Evolutionary conservation across 1,140 invertebrate species (phyloP), one percentile per base, ranked within the genome.

Genomic region (Ruditapes philippinarum): DNA sequence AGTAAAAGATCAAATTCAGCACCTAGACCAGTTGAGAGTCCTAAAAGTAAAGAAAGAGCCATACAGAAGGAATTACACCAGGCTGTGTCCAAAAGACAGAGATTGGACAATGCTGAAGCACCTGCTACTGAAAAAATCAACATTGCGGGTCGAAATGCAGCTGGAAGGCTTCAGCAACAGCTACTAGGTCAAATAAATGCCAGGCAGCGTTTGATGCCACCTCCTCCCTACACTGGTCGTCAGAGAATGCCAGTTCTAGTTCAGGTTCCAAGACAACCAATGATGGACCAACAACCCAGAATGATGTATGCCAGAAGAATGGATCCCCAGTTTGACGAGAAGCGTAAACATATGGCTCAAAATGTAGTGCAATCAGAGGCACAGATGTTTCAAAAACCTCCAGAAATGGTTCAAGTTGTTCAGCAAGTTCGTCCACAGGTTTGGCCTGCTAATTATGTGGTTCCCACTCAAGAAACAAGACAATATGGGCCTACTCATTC

Each of bases 21-120:
- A 4, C 9, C 19, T 1, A 42, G 0, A 7, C 19, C 33, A 36
- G 19, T 9, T 33, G 54, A 62, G 33, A 60, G n/a, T 28, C 22
- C 36, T 22, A 60, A 25, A n/a, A 33, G 28, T 25, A 81, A 22
- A 40, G 81, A 84, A 73, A 70, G n/a, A 11, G 81, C 62, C 5
- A 73, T 84, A 5, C 81, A 84, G 51, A 25, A 84, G 17, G 81
- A 73, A 68, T 36, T 84, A 36, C 45, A 22, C 28, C 14, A 51
- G 70, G 62, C 81, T 12, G 25, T 70, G 31, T 33, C 65, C 7
- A 84, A 70, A 36, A 68, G 81, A 84, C 81, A 70, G 40, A 84
- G 38, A 42, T 7, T 49, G 4, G 81, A 84, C 1, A 49, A 14
- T 70, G n/a, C 14, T 49, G 81, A 81, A n/a, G 28, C 17, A n/a